Conservation (phyloP, 2,797 vertebrate genomes). For the Hypotaenidia okinawae region DNA sequence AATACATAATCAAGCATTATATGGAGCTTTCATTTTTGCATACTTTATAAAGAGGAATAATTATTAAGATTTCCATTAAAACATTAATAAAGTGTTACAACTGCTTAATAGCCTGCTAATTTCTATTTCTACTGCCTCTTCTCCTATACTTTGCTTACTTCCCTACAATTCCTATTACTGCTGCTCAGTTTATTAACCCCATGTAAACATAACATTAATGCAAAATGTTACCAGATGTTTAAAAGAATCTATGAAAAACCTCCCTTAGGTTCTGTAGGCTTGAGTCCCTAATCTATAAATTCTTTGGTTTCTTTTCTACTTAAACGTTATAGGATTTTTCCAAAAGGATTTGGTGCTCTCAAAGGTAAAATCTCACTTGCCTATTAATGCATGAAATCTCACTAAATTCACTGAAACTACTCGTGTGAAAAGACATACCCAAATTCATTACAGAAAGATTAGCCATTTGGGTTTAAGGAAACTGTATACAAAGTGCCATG, state of each 20-base stretch:
- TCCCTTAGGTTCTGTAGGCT: conserved; percentile 37
- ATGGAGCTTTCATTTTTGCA: not conserved
- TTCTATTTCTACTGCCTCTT: not conserved
- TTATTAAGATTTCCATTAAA: conserved; percentile 9
- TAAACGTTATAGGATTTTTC: conserved; percentile 36
- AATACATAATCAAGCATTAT: not conserved
- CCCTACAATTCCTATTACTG: not conserved
- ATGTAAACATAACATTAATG: conserved; percentile 59
- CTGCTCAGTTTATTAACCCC: conserved; percentile 53
- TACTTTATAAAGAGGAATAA: not conserved
- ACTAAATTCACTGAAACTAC: conserved; percentile 35
- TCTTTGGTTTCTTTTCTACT: conserved; percentile 47
- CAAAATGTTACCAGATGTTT: conserved; percentile 66
- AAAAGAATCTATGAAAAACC: conserved; percentile 34
- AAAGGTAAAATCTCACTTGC: conserved; percentile 13
- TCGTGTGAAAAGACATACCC: conserved; percentile 25
- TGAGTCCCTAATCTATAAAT: conserved; percentile 40
- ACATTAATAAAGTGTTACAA: not conserved
- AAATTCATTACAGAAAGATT: conserved; percentile 47
- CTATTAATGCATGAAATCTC: conserved; percentile 47
- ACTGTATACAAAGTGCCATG: not conserved
- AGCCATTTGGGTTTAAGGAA: conserved; percentile 40
- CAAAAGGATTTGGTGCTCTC: conserved; percentile 52
- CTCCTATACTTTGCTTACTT: not conserved
- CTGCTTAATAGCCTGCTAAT: not conserved